These are phyloP conservation scores for Pollenia amentaria DNA, from an alignment of 2,888 invertebrate genomes.

Conservation along the genomic window DNA sequence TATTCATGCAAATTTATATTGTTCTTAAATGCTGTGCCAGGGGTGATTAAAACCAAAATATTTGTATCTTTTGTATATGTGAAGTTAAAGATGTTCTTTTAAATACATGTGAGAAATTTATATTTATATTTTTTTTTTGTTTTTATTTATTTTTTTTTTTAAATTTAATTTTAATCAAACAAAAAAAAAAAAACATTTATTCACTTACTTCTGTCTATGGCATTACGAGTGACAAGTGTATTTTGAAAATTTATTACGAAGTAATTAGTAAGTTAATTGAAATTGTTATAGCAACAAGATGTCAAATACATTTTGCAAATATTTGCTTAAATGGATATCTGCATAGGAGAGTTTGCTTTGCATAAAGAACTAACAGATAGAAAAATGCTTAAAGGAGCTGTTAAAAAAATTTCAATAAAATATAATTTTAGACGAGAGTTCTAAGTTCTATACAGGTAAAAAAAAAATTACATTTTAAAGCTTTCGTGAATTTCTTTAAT, in stretches of 20 bases:
- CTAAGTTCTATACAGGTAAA: no score
- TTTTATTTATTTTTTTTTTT: neutral
- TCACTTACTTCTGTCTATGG: conserved; percentile 11
- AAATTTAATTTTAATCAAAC: neutral
- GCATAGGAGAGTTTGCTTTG: neutral
- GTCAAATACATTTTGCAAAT: conserved; percentile 34
- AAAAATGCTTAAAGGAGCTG: neutral
- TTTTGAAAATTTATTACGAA: conserved; percentile 42
- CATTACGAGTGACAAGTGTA: conserved; percentile 45
- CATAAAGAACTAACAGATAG: neutral
- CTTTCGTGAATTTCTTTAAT: no score
- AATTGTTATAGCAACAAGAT: conserved; percentile 48
- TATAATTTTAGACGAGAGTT: neutral
- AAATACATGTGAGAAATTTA: conserved; percentile 34
- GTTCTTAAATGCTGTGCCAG: conserved; percentile 15
- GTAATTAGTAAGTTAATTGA: conserved; percentile 63
- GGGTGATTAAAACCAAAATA: neutral
- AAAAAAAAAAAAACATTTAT: conserved; percentile 1
- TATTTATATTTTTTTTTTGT: no score
- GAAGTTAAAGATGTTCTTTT: neutral
- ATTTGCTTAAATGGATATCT: conserved; percentile 19
- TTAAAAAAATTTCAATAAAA: neutral
- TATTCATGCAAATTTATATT: conserved; percentile 43
- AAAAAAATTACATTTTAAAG: no score
- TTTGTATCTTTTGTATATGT: conserved; percentile 31